A percentile compares a stretch with the other conserved stretches of the same genome.
Evolutionary conservation across 1,140 invertebrate genomes (phyloP).

Genomic region (Eriosoma lanigerum): DNA sequence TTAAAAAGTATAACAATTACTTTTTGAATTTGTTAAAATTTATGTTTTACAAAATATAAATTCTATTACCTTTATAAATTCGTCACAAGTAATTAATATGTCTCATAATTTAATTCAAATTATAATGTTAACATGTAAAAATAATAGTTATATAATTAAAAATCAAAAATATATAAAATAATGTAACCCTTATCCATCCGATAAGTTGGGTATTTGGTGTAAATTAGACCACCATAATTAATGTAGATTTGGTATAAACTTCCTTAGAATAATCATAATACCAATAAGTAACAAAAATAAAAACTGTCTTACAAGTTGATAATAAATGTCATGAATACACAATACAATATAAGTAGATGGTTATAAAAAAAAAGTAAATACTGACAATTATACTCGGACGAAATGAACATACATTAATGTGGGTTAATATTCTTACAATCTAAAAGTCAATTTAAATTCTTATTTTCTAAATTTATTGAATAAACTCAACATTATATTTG

Average conservation of each 20-base stretch:
- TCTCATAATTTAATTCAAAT: conserved; percentile 23
- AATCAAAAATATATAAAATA: conserved; percentile 24
- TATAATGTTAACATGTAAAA: conserved; percentile 10
- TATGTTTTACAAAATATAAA: conserved; percentile 10
- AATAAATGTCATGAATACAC: not conserved
- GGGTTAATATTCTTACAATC: conserved; percentile 1
- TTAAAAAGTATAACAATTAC: not conserved
- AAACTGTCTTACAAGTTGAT: not conserved
- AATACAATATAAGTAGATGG: not conserved
- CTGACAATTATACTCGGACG: conserved; percentile 9
- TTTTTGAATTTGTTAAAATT: not conserved
- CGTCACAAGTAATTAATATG: conserved; percentile 19
- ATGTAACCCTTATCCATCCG: not conserved
- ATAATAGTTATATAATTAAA: conserved; percentile 15
- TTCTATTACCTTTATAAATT: conserved; percentile 40
- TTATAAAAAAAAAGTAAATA: conserved; percentile 1
- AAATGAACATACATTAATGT: conserved; percentile 8
- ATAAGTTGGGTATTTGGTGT: conserved; percentile 4
- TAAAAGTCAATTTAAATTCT: not conserved
- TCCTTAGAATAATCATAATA: conserved; percentile 2
- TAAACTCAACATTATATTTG: not conserved
- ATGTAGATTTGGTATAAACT: conserved; percentile 24
- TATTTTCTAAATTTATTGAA: conserved; percentile 14
- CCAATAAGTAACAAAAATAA: conserved; percentile 3
- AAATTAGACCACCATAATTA: conserved; percentile 7